Evolutionary conservation across 2,888 invertebrate genomes (phyloP).

Genomic region (Cabera pusaria): DNA sequence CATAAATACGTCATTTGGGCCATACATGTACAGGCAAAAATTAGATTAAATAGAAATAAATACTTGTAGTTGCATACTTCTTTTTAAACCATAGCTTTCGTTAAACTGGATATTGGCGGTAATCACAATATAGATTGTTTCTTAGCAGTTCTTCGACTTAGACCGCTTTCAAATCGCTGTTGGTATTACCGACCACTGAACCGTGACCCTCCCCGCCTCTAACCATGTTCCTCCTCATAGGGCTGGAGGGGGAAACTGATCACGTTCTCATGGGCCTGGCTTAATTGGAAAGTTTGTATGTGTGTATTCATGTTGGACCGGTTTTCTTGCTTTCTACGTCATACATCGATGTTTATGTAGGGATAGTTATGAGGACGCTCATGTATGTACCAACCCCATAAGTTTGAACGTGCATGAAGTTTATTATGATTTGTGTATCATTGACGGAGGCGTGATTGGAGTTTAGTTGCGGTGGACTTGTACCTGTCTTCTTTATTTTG

Average conservation of each 20-base stretch:
- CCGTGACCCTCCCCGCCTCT: constrained; percentile 55
- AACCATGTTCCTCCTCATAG: constrained; percentile 39
- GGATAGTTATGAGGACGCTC: constrained; percentile 54
- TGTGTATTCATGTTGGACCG: constrained; percentile 76
- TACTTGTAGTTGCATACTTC: too few species aligned
- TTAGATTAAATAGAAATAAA: too few species aligned
- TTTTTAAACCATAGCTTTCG: constrained; percentile 9
- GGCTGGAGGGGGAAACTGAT: constrained; percentile 56
- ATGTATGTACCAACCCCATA: constrained; percentile 52
- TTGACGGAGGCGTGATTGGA: constrained; percentile 66
- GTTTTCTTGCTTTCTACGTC: constrained; percentile 73
- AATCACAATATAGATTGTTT: constrained; percentile 62
- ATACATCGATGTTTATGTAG: constrained; percentile 65
- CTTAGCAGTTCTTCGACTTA: constrained; percentile 61
- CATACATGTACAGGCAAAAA: too few species aligned
- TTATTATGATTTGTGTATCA: constrained; percentile 76
- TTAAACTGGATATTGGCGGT: constrained; percentile 25
- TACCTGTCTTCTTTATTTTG: constrained; percentile 58
- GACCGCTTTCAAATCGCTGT: constrained; percentile 74
- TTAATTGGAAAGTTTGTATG: constrained; percentile 72
- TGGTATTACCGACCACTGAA: constrained; percentile 57
- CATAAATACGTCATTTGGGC: too few species aligned
- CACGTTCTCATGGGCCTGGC: constrained; percentile 66
- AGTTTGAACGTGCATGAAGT: constrained; percentile 57
- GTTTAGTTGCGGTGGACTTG: constrained; percentile 55